Percentiles rank a stretch among this genome's conserved stretches.
These are phyloP conservation scores for Coracopsis vasa DNA, from an alignment of 2,113 vertebrate genomes.

Conservation along the genomic window DNA sequence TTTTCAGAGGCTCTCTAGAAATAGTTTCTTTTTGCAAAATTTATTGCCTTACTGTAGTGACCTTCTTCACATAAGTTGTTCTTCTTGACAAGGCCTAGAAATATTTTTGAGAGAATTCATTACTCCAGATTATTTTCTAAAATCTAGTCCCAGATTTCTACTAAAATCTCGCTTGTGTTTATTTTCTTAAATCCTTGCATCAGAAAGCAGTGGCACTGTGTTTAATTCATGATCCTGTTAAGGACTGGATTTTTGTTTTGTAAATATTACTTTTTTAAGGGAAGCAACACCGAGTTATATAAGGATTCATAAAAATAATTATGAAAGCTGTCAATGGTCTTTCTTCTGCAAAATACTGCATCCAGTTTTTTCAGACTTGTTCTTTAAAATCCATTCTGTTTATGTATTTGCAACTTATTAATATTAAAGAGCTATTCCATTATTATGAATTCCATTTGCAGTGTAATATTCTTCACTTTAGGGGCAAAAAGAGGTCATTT, in stretches of 20 bases:
- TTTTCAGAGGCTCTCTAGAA: neutral
- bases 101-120: neutral
- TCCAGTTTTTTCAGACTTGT: neutral
- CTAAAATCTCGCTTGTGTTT: neutral
- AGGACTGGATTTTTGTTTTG: neutral
- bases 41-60: neutral
- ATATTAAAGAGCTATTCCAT: neutral
- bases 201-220: neutral
- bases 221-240: neutral
- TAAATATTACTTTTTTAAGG: neutral
- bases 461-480: neutral
- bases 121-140: neutral
- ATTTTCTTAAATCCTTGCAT: neutral
- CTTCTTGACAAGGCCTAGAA: neutral
- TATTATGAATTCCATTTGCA: constrained; percentile 23
- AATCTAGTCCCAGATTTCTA: neutral
- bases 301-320: neutral
- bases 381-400: constrained; percentile 1
- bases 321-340: neutral
- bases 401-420: neutral
- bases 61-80: neutral
- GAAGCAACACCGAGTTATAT: neutral
- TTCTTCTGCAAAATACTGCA: neutral
- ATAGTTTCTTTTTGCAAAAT: neutral
- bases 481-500: constrained; percentile 9